Evolutionary conservation across 2,113 vertebrate species (phyloP), one percentile per base, ranked within the genome.

Genomic region (Aramus guarauna): DNA sequence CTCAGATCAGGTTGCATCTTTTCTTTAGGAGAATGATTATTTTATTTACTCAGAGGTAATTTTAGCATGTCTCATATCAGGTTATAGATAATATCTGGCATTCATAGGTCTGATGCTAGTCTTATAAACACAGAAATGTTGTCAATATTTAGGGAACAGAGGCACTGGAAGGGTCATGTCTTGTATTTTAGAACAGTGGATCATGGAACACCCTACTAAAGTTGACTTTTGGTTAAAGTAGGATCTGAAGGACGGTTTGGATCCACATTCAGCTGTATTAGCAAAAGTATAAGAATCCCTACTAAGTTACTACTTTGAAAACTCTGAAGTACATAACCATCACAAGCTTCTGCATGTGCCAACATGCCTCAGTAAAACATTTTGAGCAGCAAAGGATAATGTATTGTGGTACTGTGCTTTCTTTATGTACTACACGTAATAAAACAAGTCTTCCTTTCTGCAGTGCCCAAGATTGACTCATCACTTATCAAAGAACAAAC

Each of bases 1-100:
- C 19, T 90, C 48, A 89, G 52, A 26, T 86, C 90, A 94, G 63
- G 30, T 76, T 96, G 64, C 76, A 89, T 93, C 52, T 96, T 76
- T 93, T 60, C 34, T 85, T 60, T 67, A 29, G 52, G 7, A 39
- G 11, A 66, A 68, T 37, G 1, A 39, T 63, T 77, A 41, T 37
- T 90, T 88, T 74, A 68, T 72, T 90, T 27, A 64, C 24, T 59
- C 2, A 1, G 19, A 63, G 18, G 34, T 2, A 58, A 52, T 58
- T 88, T 63, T 76, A 92, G 2, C 12, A 34, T 17, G 9, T 66
- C 43, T 72, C 4, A 19, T 88, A 56, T 59, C 32, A 76, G 74
- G 17, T 37, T 75, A 60, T 37, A 53, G 24, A 39, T 34, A 79
- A 27, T 43, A 90, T 53, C 29, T 88, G 36, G 6, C 39, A 59